Base-by-base conservation (phyloP, 1,140 invertebrate genomes). In the Drosophila sp. region DNA sequence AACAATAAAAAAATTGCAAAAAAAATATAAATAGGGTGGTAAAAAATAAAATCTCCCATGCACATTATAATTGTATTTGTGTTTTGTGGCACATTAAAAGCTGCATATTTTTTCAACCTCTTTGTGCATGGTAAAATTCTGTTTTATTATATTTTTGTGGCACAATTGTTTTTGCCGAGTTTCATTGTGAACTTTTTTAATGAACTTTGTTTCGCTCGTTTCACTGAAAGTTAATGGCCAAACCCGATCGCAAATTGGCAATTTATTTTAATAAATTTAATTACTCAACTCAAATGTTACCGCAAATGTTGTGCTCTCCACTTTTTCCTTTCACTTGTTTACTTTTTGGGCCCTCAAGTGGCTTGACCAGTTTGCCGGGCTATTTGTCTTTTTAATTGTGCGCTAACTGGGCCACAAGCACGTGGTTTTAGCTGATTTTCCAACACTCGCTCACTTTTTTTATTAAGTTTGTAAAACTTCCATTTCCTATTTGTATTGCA, bases 191-290 rank as follows among this genome's bases (percentile, higher is more conserved):
- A 27, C 11, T 45, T 59, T 50, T 48, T 53, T 59, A 32, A 61
- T 29, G 8, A 51, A 51, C 57, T 45, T 57, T 72, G 50, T 38
- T 51, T 45, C 54, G 11, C 32, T 46, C 75, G 70, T 74, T 81
- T 63, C 78, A 87, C 75, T 81, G 81, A 81, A 81, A 71, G 64
- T 87, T 87, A 86, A 71, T 32, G 46, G 65, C 46, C 66, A 64
- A 61, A 66, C 43, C 57, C 36, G 74, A 61, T 80, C 58, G 53
- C 53, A 66, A 77, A 83, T 59, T 69, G 80, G 69, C 81, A 84
- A 81, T 84, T 84, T 84, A 84, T 87, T 84, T 84, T 76, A 84
- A 84, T 84, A 81, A 81, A 87, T 87, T 87, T 78, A 81, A 84
- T 84, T 87, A 84, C 65, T 61, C 48, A 59, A 66, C 69, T 46